Evolutionary conservation across 2,113 vertebrate species (phyloP), one percentile per base, ranked within the genome.

Genomic region (Nettapus auritus): DNA sequence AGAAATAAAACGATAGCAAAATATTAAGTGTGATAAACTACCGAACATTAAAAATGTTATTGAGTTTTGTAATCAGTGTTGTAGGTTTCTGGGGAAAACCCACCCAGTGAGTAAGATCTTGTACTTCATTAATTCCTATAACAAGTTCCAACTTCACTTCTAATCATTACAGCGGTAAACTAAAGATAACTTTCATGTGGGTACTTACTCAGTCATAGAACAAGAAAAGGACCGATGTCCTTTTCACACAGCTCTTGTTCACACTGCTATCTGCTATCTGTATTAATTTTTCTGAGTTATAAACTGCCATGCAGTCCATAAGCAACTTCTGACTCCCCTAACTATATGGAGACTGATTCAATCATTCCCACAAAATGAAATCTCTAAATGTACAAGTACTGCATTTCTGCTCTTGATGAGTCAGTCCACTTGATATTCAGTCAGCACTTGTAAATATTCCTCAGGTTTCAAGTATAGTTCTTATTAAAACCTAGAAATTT

Each of bases 401-500:
- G 4, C 44, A 19, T 56, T 85, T 44, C 48, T 82, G 53, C 33
- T 92, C 66, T 6, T 81, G 38, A 19, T 70, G 77, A 88, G 88
- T 34, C 59, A 23, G 53, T 48, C 64, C 53, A 34, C 19, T 17
- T 48, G 20, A 3, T 50, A 31, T 1, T 48, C 34, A 82, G 48
- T 76, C 44, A 92, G 60, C 57, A 19, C 76, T 67, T 50, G 15
- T 0, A 75, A 59, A 29, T 53, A 70, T 81, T 63, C 63, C 34
- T 88, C 42, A 67, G n/a, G 14, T 75, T 90, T 93, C 26, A n/a
- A 55, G 59, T 53, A 70, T 14, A 34, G 16, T 36, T 90, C 64
- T 48, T 57, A 92, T 64, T 64, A 82, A 96, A 90, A 46, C 28
- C 38, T 89, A n/a, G 42, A 86, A 48, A 79, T 82, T 84, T 84